phyloP scores from a whole-genome alignment of 2,113 vertebrate species.

The Silurus glanis region DNA sequence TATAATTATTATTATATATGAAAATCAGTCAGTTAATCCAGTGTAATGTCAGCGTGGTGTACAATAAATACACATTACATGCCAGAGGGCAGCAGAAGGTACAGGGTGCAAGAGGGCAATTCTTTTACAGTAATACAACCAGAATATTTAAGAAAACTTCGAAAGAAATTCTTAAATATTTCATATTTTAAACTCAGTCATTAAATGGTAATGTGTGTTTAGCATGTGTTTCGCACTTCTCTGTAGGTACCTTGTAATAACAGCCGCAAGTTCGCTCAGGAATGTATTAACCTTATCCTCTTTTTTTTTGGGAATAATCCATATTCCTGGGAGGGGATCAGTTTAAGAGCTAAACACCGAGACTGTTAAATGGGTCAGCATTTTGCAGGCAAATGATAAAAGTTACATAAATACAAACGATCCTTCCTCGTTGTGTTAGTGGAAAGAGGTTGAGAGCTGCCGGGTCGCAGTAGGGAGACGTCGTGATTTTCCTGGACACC shows the following conservation, averaged over 20 bases:
- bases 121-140: neutral
- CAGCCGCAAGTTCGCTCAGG: constrained; percentile 54
- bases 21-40: neutral
- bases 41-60: neutral
- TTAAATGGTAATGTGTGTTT: neutral
- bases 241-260: neutral
- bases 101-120: neutral
- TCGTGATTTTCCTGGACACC: constrained; percentile 38
- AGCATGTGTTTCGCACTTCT: neutral
- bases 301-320: constrained; percentile 56
- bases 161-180: neutral
- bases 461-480: neutral
- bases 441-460: neutral
- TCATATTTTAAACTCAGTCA: neutral
- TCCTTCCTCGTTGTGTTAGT: neutral
- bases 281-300: constrained; percentile 55
- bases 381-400: neutral
- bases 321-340: constrained; percentile 53
- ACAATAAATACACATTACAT: neutral
- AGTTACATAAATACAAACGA: rapidly evolving
- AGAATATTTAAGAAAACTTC: neutral
- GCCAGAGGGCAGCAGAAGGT: neutral
- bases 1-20: neutral
- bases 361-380: neutral
- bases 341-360: neutral